phyloP scores from a whole-genome alignment of 2,888 invertebrate species.

The Keiferia lycopersicella region DNA sequence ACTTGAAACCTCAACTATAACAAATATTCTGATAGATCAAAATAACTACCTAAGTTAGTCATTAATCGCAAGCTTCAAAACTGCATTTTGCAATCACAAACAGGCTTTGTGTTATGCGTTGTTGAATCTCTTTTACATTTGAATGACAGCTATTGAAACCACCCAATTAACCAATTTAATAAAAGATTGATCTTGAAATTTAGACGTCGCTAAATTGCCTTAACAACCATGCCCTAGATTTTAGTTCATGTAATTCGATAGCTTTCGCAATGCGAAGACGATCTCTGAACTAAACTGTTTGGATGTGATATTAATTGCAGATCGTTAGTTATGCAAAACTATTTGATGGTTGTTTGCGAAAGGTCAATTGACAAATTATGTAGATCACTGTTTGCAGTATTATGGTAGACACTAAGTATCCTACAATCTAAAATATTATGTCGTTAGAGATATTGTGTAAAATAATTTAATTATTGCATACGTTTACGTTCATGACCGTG shows the following conservation, averaged over 20 bases:
- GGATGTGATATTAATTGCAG: conserved; percentile 3
- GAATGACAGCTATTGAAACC: conserved; percentile 3
- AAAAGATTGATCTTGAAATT: not conserved
- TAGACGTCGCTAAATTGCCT: not conserved
- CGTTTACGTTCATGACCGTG: no score
- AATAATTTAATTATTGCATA: not conserved
- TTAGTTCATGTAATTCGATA: not conserved
- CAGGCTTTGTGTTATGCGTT: not conserved
- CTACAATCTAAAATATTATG: not conserved
- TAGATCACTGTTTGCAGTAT: not conserved
- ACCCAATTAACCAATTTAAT: not conserved
- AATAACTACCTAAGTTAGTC: no score
- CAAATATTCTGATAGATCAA: no score
- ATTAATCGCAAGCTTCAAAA: not conserved
- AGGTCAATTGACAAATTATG: conserved; percentile 16
- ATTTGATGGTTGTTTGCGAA: not conserved
- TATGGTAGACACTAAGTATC: not conserved
- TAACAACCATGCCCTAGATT: conserved; percentile 3
- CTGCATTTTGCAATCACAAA: not conserved
- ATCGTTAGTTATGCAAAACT: not conserved
- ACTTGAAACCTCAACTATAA: no score
- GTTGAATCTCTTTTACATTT: not conserved
- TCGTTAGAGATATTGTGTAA: not conserved
- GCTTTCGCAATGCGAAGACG: not conserved
- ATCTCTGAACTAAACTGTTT: not conserved